A percentile compares a stretch with the other conserved stretches of the same genome.
These are phyloP conservation scores for Pseudomugil tenellus DNA, from an alignment of 2,797 vertebrate species.

Conservation along the genomic window DNA sequence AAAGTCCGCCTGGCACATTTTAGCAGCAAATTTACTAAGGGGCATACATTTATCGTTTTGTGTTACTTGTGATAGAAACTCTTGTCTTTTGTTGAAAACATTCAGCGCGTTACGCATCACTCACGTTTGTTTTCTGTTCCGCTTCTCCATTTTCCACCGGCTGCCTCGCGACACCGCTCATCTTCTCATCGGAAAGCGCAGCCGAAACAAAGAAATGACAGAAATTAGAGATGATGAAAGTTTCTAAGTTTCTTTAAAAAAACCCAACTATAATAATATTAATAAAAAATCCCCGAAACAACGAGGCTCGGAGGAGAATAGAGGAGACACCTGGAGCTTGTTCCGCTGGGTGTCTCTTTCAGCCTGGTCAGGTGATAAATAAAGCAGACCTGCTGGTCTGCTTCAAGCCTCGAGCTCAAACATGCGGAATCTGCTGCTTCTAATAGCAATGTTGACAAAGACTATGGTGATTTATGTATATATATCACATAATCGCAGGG, in stretches of 20 bases:
- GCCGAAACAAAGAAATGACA: neutral
- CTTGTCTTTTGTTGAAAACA: neutral
- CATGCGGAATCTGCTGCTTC: constrained; percentile 11
- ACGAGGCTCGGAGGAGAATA: neutral
- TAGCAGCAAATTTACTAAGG: neutral
- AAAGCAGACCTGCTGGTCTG: constrained; percentile 21
- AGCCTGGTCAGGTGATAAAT: constrained; percentile 22
- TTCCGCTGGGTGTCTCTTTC: neutral
- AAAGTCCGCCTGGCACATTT: neutral
- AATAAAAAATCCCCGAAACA: neutral
- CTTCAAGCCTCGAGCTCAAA: constrained; percentile 9
- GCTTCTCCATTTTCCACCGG: neutral
- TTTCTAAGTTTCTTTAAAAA: neutral
- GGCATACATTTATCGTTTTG: neutral
- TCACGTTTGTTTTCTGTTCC: constrained; percentile 40
- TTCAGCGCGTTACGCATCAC: constrained; percentile 18
- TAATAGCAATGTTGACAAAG: neutral
- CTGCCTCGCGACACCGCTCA: constrained; percentile 33
- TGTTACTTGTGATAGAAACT: neutral
- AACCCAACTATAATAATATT: no score
- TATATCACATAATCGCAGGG: neutral
- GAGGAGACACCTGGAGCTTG: constrained; percentile 12
- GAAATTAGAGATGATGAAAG: neutral
- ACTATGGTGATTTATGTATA: neutral
- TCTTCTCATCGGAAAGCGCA: constrained; percentile 34